These are phyloP conservation scores for Drosophila prolongata DNA, from an alignment of 2,888 invertebrate genomes.

Conservation along the genomic window DNA sequence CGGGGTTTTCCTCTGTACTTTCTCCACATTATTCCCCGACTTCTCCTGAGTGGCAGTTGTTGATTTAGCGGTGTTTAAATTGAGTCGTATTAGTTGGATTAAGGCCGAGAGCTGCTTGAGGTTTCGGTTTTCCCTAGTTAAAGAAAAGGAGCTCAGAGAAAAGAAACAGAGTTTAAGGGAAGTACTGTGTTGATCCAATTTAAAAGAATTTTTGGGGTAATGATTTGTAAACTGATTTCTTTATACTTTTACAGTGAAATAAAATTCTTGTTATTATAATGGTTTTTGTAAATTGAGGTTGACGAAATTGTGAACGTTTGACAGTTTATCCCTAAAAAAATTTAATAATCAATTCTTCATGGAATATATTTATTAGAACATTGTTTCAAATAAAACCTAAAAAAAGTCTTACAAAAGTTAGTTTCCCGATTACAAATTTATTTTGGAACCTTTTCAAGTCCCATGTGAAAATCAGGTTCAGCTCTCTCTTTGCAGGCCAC, in stretches of 20 bases:
- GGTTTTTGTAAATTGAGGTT: no score
- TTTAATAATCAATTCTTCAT: no score
- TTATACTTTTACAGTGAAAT: background rate
- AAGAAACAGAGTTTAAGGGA: background rate
- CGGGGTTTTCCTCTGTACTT: conserved; percentile 31
- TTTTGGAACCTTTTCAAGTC: background rate
- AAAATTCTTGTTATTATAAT: no score
- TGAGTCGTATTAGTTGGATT: conserved; percentile 77
- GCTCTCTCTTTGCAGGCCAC: conserved; percentile 32
- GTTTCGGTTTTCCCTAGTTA: conserved; percentile 34
- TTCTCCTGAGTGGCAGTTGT: conserved; percentile 73
- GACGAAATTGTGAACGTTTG: no score
- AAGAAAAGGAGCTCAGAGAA: background rate
- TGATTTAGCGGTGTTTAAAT: conserved; percentile 79
- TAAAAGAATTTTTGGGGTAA: background rate
- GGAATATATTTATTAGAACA: no score
- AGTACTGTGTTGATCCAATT: background rate
- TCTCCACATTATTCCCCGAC: conserved; percentile 15
- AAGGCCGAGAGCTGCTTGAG: conserved; percentile 60
- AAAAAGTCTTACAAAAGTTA: no score
- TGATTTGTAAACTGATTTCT: background rate
- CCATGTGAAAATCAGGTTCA: conserved; percentile 11
- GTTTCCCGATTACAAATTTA: background rate
- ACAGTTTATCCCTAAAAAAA: no score
- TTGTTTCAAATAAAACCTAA: no score